Percentiles rank a stretch among this genome's conserved stretches.
These are phyloP conservation scores for Cyprinella venusta DNA, from an alignment of 2,797 vertebrate species.

Conservation along the genomic window DNA sequence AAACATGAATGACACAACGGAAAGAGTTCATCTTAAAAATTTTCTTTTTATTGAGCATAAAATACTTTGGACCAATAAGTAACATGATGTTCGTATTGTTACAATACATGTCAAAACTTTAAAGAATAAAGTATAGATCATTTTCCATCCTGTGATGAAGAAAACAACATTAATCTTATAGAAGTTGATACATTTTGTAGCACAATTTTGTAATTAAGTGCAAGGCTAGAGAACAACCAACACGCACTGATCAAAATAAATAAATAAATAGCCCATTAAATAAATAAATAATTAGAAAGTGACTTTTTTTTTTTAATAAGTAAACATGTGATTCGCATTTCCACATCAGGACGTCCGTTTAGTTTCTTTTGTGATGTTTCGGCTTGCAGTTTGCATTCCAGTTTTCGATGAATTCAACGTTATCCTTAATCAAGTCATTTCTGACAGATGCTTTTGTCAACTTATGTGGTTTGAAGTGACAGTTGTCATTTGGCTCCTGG, in stretches of 20 bases:
- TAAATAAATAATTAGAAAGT: not conserved
- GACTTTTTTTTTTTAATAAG: slow-evolving; percentile 20
- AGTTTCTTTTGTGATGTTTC: not conserved
- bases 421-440: not conserved
- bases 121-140: slow-evolving; percentile 24
- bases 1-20: not conserved
- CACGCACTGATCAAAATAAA: rapidly evolving
- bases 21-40: not conserved
- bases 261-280: not conserved
- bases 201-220: not conserved
- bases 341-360: not conserved
- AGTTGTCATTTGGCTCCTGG: not conserved
- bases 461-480: not conserved
- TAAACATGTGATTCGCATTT: not conserved
- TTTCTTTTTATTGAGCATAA: not conserved
- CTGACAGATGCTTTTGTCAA: not conserved
- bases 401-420: not conserved
- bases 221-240: slow-evolving; percentile 13
- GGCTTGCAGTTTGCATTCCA: not conserved
- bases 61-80: not conserved
- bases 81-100: slow-evolving; percentile 49
- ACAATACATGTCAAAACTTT: slow-evolving; percentile 50
- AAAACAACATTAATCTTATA: not conserved
- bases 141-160: not conserved
- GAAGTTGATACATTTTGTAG: not conserved